These are phyloP conservation scores for Acleris emargana DNA, from an alignment of 2,888 invertebrate genomes.

Conservation along the genomic window DNA sequence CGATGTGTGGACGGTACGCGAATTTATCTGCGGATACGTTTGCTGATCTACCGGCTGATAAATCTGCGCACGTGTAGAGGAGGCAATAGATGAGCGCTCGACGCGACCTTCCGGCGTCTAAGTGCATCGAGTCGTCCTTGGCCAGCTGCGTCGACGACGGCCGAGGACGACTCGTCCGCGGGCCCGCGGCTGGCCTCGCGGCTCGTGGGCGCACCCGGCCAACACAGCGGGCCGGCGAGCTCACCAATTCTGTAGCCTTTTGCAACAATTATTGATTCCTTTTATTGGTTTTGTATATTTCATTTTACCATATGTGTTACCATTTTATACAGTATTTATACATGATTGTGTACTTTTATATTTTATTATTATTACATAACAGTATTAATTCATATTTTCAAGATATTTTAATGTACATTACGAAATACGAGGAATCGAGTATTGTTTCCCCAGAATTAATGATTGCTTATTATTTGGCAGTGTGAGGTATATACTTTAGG, in stretches of 20 bases:
- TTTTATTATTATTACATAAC: slow-evolving; percentile 44
- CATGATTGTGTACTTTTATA: slow-evolving; percentile 50
- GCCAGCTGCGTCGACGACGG: no score
- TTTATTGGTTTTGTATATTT: slow-evolving; percentile 53
- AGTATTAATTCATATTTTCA: slow-evolving; percentile 68
- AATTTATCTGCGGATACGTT: no score
- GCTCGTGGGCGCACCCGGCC: no score
- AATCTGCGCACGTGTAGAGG: no score
- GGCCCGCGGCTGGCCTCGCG: no score
- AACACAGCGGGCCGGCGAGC: slow-evolving; percentile 35
- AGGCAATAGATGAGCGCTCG: no score
- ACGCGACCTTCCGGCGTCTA: no score
- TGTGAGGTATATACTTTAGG: not conserved
- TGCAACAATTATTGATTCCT: slow-evolving; percentile 48
- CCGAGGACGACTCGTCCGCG: no score
- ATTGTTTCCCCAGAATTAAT: slow-evolving; percentile 12
- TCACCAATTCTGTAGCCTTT: not conserved
- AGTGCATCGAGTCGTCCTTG: no score
- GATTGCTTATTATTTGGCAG: not conserved
- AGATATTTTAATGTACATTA: slow-evolving; percentile 48
- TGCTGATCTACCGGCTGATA: no score
- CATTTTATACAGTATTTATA: slow-evolving; percentile 53
- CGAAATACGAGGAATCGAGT: slow-evolving; percentile 50
- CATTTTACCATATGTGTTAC: slow-evolving; percentile 65
- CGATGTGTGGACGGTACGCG: no score